These are phyloP conservation scores for Hippocampus barbouri DNA, from an alignment of 2,113 vertebrate genomes.

Conservation along the genomic window DNA sequence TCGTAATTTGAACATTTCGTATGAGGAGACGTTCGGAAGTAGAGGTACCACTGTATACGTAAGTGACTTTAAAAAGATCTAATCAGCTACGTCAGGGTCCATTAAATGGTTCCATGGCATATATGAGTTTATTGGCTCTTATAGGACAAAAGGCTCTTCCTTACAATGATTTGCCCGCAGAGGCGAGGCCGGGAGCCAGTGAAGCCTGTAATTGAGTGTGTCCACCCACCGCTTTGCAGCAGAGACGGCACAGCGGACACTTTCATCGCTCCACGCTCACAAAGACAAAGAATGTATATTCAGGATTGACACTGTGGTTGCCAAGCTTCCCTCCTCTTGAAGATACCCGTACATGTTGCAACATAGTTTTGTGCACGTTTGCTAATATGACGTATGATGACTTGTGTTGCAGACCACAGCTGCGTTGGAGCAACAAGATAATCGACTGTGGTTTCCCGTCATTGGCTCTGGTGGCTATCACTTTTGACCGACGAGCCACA, in stretches of 20 bases:
- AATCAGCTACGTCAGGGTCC: background rate
- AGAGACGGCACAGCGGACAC: slow-evolving; percentile 44
- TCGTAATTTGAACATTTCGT: too few relatives aligned
- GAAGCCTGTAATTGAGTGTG: slow-evolving; percentile 73
- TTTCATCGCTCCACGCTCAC: slow-evolving; percentile 51
- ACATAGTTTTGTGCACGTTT: background rate
- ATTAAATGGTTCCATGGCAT: background rate
- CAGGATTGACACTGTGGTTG: slow-evolving; percentile 24
- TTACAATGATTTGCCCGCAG: background rate
- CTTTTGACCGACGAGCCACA: slow-evolving; percentile 3
- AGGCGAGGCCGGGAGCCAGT: slow-evolving; percentile 33
- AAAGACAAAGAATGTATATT: slow-evolving; percentile 6
- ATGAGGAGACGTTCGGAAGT: too few relatives aligned
- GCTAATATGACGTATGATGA: background rate
- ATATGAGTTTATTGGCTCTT: background rate
- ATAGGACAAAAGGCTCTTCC: background rate
- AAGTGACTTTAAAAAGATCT: too few relatives aligned
- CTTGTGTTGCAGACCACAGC: background rate
- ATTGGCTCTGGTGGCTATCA: slow-evolving; percentile 11
- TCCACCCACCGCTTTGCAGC: slow-evolving; percentile 66
- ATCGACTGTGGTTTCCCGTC: slow-evolving; percentile 38
- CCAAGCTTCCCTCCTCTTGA: slow-evolving; percentile 45
- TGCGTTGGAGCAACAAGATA: slow-evolving; percentile 19
- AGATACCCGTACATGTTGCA: background rate
- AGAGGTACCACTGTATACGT: too few relatives aligned